Conservation (phyloP, 2,888 invertebrate genomes). For the Halictus quadricinctus region DNA sequence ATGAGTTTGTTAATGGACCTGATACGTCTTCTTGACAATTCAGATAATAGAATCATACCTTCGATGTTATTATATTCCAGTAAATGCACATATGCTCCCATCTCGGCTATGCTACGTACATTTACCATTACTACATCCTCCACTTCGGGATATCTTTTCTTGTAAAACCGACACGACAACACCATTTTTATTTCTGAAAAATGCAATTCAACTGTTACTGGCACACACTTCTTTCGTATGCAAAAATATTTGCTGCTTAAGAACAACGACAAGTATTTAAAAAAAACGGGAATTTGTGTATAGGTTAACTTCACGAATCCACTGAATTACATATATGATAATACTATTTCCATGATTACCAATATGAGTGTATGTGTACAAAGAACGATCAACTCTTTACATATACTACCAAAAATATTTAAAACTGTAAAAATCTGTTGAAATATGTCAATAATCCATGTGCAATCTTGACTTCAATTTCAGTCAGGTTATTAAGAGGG, state of each 20-base stretch:
- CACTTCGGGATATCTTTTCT: constrained; percentile 98
- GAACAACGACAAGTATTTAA: not conserved
- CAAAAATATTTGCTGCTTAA: not conserved
- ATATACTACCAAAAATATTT: constrained; percentile 25
- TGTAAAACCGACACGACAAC: constrained; percentile 97
- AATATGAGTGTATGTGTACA: constrained; percentile 23
- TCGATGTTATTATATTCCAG: constrained; percentile 99
- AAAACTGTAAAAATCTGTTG: constrained; percentile 31
- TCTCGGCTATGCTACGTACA: constrained; percentile 98
- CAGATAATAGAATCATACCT: constrained; percentile 99
- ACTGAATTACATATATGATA: constrained; percentile 20
- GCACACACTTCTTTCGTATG: not conserved
- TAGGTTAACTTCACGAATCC: constrained; percentile 48
- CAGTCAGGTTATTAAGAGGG: constrained; percentile 65
- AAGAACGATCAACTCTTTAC: constrained; percentile 23
- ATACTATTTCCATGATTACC: constrained; percentile 46
- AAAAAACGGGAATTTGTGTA: constrained; percentile 39
- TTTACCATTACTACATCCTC: constrained; percentile 99
- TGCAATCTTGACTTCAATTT: constrained; percentile 50
- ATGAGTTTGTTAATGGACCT: constrained; percentile 99
- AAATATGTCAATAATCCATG: constrained; percentile 56
- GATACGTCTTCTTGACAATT: constrained; percentile 98
- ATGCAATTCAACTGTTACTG: not conserved
- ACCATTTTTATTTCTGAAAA: constrained; percentile 86
- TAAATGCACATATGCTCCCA: constrained; percentile 99